Base-by-base conservation (phyloP, 1,140 invertebrate genomes). In the Pemphigus obesinymphae region DNA sequence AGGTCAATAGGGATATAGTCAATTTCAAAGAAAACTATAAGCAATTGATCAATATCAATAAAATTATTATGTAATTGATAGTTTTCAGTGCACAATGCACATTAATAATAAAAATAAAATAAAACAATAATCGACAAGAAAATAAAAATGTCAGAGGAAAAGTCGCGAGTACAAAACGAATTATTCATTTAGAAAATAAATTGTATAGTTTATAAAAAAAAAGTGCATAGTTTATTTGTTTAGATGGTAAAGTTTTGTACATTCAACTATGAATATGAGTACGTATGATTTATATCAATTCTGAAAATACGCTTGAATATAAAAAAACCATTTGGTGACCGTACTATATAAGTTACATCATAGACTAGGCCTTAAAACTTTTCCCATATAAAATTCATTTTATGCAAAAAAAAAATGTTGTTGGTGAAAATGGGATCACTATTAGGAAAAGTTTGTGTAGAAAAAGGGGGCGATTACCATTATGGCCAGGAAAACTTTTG, bases 321-420 rank as follows among this genome's bases (percentile, higher is more conserved):
- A 61, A 61, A 78, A n/a, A 58, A 61, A 61, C 17, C 13, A 76
- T 76, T 76, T 58, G 73, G 73, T 76, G 50, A 76, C 73, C 73
- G 50, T 76, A 76, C 34, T 76, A 40, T 80, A 63, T 80, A 80
- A 40, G 76, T 80, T 80, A 80, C 55, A 80, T 80, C 76, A 63
- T 80, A 80, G 76, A 78, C 72, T 75, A 75, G 72, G 73, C 76
- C 55, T 63, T 80, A 80, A 80, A 80, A 80, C 34, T 80, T 80
- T 80, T 80, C 76, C 76, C 76, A 80, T 80, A 80, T 80, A 80
- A 80, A 80, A 80, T 80, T 80, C 55, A 80, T 80, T 80, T 63
- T 63, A 80, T 80, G 55, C 55, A 80, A 63, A 55, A 78, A 55
- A 76, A 61, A 61, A 61, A 78, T 61, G 53, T 78, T 80, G 76